These are phyloP conservation scores for Macrophya annulata DNA, from an alignment of 2,888 invertebrate genomes.

Conservation along the genomic window DNA sequence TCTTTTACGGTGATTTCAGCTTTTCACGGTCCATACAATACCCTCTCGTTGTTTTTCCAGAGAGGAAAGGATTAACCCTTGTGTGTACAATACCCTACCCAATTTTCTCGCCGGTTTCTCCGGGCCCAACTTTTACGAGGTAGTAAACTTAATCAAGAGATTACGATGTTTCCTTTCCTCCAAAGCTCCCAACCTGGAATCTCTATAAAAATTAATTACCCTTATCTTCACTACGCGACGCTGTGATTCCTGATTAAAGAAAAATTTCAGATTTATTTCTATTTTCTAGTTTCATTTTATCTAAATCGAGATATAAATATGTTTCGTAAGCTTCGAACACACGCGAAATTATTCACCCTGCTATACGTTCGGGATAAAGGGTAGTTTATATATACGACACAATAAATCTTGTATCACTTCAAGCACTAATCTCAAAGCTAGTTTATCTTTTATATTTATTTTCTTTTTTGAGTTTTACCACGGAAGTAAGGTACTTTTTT, in stretches of 20 bases:
- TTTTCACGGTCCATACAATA: background rate
- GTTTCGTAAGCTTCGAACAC: background rate
- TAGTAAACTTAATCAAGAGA: slow-evolving; percentile 32
- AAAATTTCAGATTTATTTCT: background rate
- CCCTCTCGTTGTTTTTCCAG: background rate
- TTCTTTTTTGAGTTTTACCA: background rate
- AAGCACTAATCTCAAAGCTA: background rate
- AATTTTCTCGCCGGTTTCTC: slow-evolving; percentile 13
- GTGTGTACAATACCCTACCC: background rate
- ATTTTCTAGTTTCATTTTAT: background rate
- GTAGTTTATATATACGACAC: background rate
- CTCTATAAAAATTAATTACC: slow-evolving; percentile 14
- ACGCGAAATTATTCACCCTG: slow-evolving; percentile 10
- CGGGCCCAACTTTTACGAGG: slow-evolving; percentile 22
- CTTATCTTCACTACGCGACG: background rate
- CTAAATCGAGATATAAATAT: background rate
- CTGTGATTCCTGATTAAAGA: background rate
- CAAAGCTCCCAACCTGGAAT: background rate
- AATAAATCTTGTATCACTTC: background rate
- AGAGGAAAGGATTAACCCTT: slow-evolving; percentile 1
- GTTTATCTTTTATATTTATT: background rate
- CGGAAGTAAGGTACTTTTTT: background rate
- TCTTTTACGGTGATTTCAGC: background rate
- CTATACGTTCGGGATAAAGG: background rate
- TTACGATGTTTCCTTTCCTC: slow-evolving; percentile 9